A percentile compares a stretch with the other conserved stretches of the same genome.
Evolutionary conservation across 2,797 vertebrate species (phyloP).

Genomic region (Silurus aristotelis): DNA sequence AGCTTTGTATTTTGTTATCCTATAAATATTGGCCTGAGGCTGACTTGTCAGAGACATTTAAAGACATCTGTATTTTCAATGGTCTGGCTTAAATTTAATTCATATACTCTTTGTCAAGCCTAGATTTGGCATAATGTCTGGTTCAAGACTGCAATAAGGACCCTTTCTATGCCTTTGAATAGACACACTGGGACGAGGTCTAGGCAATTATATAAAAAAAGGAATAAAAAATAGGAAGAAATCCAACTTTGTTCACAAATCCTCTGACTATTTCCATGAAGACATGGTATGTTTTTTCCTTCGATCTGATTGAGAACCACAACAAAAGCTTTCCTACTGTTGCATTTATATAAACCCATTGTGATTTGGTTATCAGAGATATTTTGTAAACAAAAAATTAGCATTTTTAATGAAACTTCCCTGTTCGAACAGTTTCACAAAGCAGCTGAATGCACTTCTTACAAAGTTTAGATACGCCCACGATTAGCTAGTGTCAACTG

Average conservation of each 20-base stretch:
- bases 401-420: background rate
- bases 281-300: background rate
- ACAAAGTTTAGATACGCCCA: background rate
- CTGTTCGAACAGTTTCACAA: background rate
- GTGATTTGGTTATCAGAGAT: background rate
- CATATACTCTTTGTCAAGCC: background rate
- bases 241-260: background rate
- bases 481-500: background rate
- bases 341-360: background rate
- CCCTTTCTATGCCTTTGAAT: background rate
- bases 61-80: background rate
- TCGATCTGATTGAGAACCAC: conserved; percentile 5
- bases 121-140: background rate
- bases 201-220: background rate
- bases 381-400: background rate
- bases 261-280: background rate
- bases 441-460: conserved; percentile 2
- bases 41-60: background rate
- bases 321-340: background rate
- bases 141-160: background rate
- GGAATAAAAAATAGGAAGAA: background rate
- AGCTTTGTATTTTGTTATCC: background rate
- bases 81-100: background rate
- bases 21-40: background rate
- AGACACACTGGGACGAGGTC: background rate